Evolutionary conservation across 2,797 vertebrate species (phyloP), one percentile per base, ranked within the genome.

Genomic region (Geotria australis): DNA sequence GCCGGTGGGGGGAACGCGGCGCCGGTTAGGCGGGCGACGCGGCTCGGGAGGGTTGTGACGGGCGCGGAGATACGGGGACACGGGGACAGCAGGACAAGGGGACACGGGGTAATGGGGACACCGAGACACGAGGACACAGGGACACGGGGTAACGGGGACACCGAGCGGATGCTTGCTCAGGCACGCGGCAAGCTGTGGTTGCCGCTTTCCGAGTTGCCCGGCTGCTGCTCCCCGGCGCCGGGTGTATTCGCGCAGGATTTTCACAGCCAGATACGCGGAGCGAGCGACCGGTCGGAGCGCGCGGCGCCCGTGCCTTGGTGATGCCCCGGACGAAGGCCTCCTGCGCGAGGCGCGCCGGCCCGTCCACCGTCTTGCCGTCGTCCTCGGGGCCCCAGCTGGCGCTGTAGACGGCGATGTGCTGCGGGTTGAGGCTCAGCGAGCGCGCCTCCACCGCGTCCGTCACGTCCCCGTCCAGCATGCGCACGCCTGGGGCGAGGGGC

Each of bases 301-400:
- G 24, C 38, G 24, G 24, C 0, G 1, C 1, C 2, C 66, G 68
- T 61, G 76, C 77, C 1, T 68, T 57, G 46, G 48, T 61, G 10
- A 70, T 64, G 0, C 74, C 76, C 1, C 46, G 67, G 61, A 46
- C 58, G 57, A 93, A 82, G 5, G 81, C 82, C 49, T 75, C 69
- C 1, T 46, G 64, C 7, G 80, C 77, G 56, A 93, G 73, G 2
- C 64, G 8, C 1, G 81, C 83, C 0, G 81, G 83, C 4, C 85
- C 79, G 0, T 84, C 83, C 65, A 91, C 77, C 0, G 78, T 84
- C 64, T 68, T 77, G 8, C 84, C 83, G 0, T 88, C 76, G 0
- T 93, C 83, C 59, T 74, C 71, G 0, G 85, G 81, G 1, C 84
- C 85, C 85, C 84, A 91, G 72, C 83, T 89, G 68, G 84, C 78